A percentile compares a stretch with the other conserved stretches of the same genome.
Conservation (phyloP, 2,113 vertebrate species). For the Vulpes lagopus region DNA sequence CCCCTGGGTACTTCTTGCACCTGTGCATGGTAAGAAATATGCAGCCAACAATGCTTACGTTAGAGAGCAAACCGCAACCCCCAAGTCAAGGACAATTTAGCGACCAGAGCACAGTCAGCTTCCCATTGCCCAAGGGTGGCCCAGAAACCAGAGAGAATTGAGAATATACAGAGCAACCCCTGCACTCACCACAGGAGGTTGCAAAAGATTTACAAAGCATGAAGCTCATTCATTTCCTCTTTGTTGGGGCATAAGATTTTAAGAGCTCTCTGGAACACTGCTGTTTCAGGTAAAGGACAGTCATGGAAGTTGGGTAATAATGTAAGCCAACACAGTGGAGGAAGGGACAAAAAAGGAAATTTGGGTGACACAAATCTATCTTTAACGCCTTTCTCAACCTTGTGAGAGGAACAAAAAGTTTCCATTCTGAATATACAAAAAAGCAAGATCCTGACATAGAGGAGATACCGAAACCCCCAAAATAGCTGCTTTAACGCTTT, state of each 20-base stretch:
- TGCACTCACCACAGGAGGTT: conserved; percentile 27
- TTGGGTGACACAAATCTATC: background rate
- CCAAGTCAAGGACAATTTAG: background rate
- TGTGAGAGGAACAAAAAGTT: conserved; percentile 15
- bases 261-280: background rate
- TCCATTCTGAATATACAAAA: background rate
- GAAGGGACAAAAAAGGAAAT: conserved; percentile 35
- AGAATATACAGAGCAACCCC: background rate
- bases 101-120: background rate
- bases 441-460: background rate
- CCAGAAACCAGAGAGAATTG: background rate
- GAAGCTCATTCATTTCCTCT: conserved; percentile 36
- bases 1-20: conserved; percentile 63
- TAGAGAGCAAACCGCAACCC: background rate
- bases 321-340: background rate
- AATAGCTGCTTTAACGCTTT: background rate
- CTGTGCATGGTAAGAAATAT: background rate
- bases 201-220: conserved; percentile 57
- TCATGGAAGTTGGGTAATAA: background rate
- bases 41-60: background rate
- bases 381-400: background rate
- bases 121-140: conserved; percentile 38
- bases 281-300: background rate
- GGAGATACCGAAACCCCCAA: background rate
- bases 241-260: background rate